Conservation (phyloP, 2,888 invertebrate genomes). For the Brassicogethes aeneus region DNA sequence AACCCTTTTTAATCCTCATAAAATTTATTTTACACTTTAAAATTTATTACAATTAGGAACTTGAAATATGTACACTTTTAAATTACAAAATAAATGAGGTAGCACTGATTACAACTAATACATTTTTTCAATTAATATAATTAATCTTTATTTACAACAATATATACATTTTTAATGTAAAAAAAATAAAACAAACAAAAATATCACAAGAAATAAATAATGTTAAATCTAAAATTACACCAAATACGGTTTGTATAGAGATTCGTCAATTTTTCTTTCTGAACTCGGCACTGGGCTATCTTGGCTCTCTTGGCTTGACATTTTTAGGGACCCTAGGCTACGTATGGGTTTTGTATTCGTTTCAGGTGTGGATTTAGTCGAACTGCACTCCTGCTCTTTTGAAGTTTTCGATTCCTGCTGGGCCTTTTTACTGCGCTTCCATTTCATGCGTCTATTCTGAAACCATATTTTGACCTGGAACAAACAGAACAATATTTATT, state of each 20-base stretch:
- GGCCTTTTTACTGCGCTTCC: constrained; percentile 96
- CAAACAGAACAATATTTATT: constrained; percentile 17
- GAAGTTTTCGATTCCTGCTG: constrained; percentile 72
- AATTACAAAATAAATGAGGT: constrained; percentile 28
- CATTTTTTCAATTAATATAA: constrained; percentile 10
- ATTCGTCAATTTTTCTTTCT: constrained; percentile 36
- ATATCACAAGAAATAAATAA: constrained; percentile 6
- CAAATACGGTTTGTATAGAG: constrained; percentile 43
- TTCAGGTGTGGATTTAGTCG: constrained; percentile 23
- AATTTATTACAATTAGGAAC: constrained; percentile 27
- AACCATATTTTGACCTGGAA: constrained; percentile 96
- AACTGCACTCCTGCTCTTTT: constrained; percentile 31
- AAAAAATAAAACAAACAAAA: constrained; percentile 4
- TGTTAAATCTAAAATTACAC: constrained; percentile 30
- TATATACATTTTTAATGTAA: not conserved
- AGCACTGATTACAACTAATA: constrained; percentile 19
- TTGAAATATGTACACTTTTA: constrained; percentile 30
- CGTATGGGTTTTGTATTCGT: too few relatives aligned
- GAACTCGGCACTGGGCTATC: constrained; percentile 11
- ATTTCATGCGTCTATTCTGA: constrained; percentile 97
- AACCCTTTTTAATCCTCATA: constrained; percentile 13
- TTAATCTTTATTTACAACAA: constrained; percentile 12
- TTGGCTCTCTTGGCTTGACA: constrained; percentile 6
- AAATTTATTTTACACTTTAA: constrained; percentile 18
- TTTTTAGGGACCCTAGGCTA: constrained; percentile 11